Percentiles rank a stretch among this genome's conserved stretches.
Conservation (phyloP, 2,888 invertebrate species). For the Scaptomyza caliginosa region DNA sequence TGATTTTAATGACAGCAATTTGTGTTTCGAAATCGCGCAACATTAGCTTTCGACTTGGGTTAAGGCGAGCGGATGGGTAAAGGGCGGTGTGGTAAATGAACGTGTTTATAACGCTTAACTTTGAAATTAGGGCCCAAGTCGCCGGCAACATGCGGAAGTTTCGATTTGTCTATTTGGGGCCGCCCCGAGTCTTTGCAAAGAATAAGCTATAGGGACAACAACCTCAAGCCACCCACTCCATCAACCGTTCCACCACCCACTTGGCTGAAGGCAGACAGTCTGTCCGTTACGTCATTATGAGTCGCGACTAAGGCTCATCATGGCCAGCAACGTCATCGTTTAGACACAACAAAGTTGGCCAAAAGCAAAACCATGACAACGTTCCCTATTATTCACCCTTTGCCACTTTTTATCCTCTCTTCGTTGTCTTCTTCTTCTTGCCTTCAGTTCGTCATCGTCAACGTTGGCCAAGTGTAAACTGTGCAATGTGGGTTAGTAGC, state of each 20-base stretch:
- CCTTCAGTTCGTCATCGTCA: conserved; percentile 1
- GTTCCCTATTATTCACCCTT: not conserved
- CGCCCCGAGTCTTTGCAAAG: conserved; percentile 57
- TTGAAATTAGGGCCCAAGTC: conserved; percentile 64
- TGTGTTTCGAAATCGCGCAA: conserved; percentile 76
- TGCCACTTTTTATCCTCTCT: not conserved
- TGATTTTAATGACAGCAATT: conserved; percentile 80
- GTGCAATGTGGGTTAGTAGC: conserved; percentile 71
- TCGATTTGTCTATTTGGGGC: conserved; percentile 70
- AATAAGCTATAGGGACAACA: conserved; percentile 40
- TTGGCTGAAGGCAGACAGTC: conserved; percentile 41
- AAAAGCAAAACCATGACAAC: conserved; percentile 49
- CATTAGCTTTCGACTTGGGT: conserved; percentile 66
- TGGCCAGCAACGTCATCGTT: conserved; percentile 61
- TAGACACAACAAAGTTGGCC: conserved; percentile 62
- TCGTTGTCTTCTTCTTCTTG: too few relatives aligned
- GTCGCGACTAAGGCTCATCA: conserved; percentile 23
- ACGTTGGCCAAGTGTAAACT: conserved; percentile 46
- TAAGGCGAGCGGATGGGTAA: not conserved
- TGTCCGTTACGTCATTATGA: conserved; percentile 63
- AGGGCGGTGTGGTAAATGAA: conserved; percentile 57
- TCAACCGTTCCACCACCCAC: not conserved
- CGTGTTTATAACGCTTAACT: conserved; percentile 80
- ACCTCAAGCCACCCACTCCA: not conserved
- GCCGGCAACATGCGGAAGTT: conserved; percentile 68